phyloP scores from a whole-genome alignment of 2,888 invertebrate genomes.

The Itoplectis maculator region DNA sequence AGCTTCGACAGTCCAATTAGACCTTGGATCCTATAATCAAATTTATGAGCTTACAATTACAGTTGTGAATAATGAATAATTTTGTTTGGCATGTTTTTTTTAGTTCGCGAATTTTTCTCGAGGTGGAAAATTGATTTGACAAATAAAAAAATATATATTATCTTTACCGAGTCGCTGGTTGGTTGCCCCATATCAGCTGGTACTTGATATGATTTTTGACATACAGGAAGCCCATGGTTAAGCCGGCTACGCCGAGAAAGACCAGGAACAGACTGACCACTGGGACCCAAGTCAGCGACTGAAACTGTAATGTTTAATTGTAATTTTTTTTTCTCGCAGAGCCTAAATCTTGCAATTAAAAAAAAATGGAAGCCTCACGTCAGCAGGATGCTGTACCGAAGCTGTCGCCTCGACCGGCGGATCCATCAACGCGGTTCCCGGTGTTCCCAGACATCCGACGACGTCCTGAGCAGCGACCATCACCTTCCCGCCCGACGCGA shows the following conservation, averaged over 20 bases:
- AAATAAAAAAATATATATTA: background rate
- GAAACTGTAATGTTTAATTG: slow-evolving; percentile 41
- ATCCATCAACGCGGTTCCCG: slow-evolving; percentile 68
- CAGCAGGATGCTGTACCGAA: slow-evolving; percentile 21
- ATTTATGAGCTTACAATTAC: no score
- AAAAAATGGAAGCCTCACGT: slow-evolving; percentile 44
- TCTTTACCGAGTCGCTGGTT: slow-evolving; percentile 52
- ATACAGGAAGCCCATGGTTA: slow-evolving; percentile 51
- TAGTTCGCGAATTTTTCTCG: no score
- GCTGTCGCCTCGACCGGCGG: slow-evolving; percentile 24
- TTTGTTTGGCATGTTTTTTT: background rate
- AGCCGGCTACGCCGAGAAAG: slow-evolving; percentile 53
- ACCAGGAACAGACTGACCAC: slow-evolving; percentile 42
- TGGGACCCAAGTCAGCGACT: slow-evolving; percentile 65
- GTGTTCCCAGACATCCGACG: slow-evolving; percentile 74
- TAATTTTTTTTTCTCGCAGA: background rate
- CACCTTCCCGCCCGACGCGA: slow-evolving; percentile 72
- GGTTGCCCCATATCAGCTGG: slow-evolving; percentile 56
- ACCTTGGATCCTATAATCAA: slow-evolving; percentile 61
- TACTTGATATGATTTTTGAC: slow-evolving; percentile 54
- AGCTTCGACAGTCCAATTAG: slow-evolving; percentile 57
- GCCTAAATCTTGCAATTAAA: no score
- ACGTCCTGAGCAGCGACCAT: slow-evolving; percentile 74
- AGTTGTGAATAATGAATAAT: background rate
- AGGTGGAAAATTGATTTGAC: no score